Evolutionary conservation across 2,888 invertebrate species (phyloP), one percentile per base, ranked within the genome.

Genomic region (Diadegma fenestrale): DNA sequence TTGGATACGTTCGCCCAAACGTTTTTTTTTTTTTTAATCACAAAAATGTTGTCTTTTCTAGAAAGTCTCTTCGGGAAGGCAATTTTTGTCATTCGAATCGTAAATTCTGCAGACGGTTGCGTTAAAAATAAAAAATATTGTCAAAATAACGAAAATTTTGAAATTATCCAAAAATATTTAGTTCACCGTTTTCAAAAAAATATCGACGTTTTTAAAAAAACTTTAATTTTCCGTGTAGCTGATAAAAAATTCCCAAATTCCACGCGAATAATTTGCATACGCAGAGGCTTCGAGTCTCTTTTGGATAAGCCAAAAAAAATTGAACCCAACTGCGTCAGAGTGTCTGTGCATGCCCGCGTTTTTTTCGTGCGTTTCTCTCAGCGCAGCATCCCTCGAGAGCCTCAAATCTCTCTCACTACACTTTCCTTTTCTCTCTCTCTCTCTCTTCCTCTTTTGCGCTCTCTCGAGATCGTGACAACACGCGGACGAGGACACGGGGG

Each of bases 321-420:
- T n/a, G 19, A 73, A 19, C 45, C 43, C 26, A 33, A 45, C 30
- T 41, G 37, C 63, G 19, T 10, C 22, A 30, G 17, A 68, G 41
- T 51, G 85, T 89, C 90, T 89, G 45, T 90, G 90, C 90, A 89
- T 86, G 61, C 17, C 43, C 22, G 54, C 73, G 79, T 45, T 79
- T 51, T 75, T 79, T 63, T 71, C 76, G 64, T 43, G 73, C 75
- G 63, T 51, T 58, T 51, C 54, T 68, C 22, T 37, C 83, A 79
- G 51, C 77, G 69, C 85, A 82, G 79, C 82, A 82, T 82, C 84
- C 80, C 87, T 72, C 85, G 80, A 58, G 84, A 80, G 43, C 71
- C 61, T 43, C 83, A 43, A 80, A 85, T 75, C 86, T 79, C 86
- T 79, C 69, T 63, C 58, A 51, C 64, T 79, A 51, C 80, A 48